Base-by-base conservation (phyloP, 2,113 vertebrate species). In the Cyanistes caeruleus region DNA sequence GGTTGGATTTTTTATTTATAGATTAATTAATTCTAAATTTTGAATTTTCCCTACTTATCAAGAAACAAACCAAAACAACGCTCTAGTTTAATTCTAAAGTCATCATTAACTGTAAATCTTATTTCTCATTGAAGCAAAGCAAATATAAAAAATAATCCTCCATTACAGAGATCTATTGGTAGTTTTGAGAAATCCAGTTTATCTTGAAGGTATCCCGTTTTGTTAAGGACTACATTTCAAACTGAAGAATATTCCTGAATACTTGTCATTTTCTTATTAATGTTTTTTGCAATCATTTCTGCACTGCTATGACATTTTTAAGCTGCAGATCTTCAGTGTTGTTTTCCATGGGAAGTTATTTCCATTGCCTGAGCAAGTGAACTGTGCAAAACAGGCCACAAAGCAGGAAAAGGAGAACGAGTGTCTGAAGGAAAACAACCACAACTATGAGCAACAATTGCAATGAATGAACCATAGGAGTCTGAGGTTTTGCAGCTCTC, bases 291-390 rank as follows among this genome's bases (percentile, higher is more conserved):
- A 49, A 8, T 48, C 33, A 7, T 70, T 90, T 76, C 60, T 89
- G 53, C 21, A 6, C 48, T 1, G 2, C 41, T 49, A 13, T 64
- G 77, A 72, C 74, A 56, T 84, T 96, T 95, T 84, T 63, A 87
- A 91, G 78, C 65, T 80, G 53, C 72, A 68, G 67, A 37, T 69
- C 83, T 79, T 49, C 77, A 24, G 18, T 35, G 62, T 49, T 97
- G 35, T 95, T 96, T 96, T 93, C 62, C 62, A 76, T 82, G n/a
- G 49, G 84, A 84, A 89, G 78, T 84, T 93, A 89, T 96, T 96
- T 96, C 74, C 41, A n/a, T 59, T 77, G 70, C 68, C 89, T 10
- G 21, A 91, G 91, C 10, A 30, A 96, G 62, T 33, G 75, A 91
- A 85, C 84, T 72, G 88, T 80, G 72, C 85, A 86, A 80, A 97